Conservation (phyloP, 2,888 invertebrate species). For the Microctonus hyperodae region DNA sequence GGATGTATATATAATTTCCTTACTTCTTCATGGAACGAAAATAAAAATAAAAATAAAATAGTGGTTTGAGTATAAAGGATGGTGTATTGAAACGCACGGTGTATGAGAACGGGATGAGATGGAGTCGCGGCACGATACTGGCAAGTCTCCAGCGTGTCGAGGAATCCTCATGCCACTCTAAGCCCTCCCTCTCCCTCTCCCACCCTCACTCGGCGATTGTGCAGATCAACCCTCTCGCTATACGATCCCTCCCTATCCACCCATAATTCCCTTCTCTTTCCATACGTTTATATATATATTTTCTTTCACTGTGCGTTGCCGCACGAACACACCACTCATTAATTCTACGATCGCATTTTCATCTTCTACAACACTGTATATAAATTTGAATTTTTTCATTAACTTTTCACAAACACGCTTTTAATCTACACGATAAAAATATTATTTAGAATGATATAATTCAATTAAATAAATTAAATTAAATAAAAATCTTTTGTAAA, state of each 20-base stretch:
- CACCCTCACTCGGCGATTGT: constrained; percentile 4
- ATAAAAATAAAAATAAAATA: constrained; percentile 5
- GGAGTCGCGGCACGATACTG: constrained; percentile 61
- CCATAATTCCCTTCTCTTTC: constrained; percentile 22
- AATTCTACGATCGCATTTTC: not conserved
- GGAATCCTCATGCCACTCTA: constrained; percentile 57
- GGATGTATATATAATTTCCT: too few relatives aligned
- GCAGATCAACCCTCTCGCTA: constrained; percentile 28
- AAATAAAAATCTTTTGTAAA: too few relatives aligned
- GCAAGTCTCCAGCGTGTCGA: constrained; percentile 54
- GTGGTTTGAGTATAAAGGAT: constrained; percentile 2
- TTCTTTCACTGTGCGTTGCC: constrained; percentile 16
- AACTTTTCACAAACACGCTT: not conserved
- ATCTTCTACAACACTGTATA: constrained; percentile 17
- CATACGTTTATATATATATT: constrained; percentile 22
- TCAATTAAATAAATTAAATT: not conserved
- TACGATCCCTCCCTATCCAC: constrained; percentile 9
- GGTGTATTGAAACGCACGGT: constrained; percentile 6
- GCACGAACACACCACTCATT: constrained; percentile 25
- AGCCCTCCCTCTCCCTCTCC: constrained; percentile 41
- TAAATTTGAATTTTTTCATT: not conserved
- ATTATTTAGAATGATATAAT: not conserved
- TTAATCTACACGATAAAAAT: not conserved
- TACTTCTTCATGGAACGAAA: not conserved
- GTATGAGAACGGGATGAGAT: constrained; percentile 52